Evolutionary conservation across 2,113 vertebrate species (phyloP), one percentile per base, ranked within the genome.

Genomic region (Burhinus bistriatus): DNA sequence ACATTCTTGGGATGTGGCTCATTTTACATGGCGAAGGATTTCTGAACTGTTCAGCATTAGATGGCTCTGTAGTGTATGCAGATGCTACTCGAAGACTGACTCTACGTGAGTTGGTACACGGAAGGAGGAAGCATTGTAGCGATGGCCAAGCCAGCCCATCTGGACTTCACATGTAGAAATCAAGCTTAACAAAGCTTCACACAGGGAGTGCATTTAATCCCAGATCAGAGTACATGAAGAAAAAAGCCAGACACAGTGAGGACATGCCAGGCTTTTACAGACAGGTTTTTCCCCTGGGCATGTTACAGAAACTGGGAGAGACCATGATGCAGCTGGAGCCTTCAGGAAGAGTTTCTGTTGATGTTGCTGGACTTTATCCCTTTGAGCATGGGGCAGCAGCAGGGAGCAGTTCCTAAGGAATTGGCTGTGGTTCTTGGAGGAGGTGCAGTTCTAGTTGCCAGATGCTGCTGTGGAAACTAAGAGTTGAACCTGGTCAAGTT

Each of bases 21-120:
- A 9, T 14, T 80, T 69, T 36, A 42, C 19, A 5, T 15, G 15
- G 22, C 23, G 58, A 40, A 54, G 49, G 62, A 22, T 75, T 80
- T 70, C 51, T 54, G 51, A 70, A 29, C 54, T 51, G 44, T 11
- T 45, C 40, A 54, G 83, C 44, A 6, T 30, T 34, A 51, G 52
- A 44, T 15, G 59, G 36, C 57, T 47, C 42, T 40, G 62, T 84
- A 66, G 55, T 4, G 4, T 45, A 12, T 12, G 5, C 6, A 30
- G 32, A 4, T 25, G 20, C 44, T n/a, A 2, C 26, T 6, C 44
- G 10, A 78, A 29, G 32, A 8, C 72, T n/a, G 69, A 5, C 27
- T 20, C 32, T 42, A 4, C 2, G 1, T 7, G 25, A 58, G 15
- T 32, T 5, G 0, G 49, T 3, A 3, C 13, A 2, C 5, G n/a